Base-by-base conservation (phyloP, 2,113 vertebrate species). In the Plectropomus leopardus region DNA sequence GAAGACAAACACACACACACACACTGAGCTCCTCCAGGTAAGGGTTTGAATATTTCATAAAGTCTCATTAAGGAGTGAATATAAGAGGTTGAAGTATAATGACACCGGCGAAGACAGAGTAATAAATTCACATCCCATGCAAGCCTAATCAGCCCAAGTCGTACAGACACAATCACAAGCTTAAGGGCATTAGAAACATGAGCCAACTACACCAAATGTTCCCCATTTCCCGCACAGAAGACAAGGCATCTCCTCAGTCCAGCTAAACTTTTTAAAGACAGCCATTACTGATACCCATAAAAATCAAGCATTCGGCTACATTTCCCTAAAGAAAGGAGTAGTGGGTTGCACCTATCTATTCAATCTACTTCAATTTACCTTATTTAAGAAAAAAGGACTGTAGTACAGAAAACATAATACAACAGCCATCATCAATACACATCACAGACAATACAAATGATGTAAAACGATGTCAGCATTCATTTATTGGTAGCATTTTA, bases 31-130 rank as follows among this genome's bases (percentile, higher is more conserved):
- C 84, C 88, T 86, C 68, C 68, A 89, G 82, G 92, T 92, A 82
- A 89, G 80, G 75, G 82, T 74, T 71, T 91, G 82, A 89, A 93
- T 92, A 91, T 94, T 92, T 93, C 84, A 94, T 89, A 87, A 85
- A 82, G 85, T 81, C 92, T 93, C 88, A 91, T 92, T 92, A 91
- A 66, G 60, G 48, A 61, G 65, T 77, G 79, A 85, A 82, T 85
- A 55, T 72, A 88, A 86, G 83, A 86, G 87, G 77, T 64, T 89
- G 76, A 68, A 55, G 76, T 80, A 78, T 88, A 90, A 85, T 83
- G 86, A 86, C 88, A 88, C 76, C 26, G 71, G 66, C 1, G 15
- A 82, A 84, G 78, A 78, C 58, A 11, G 63, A 80, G 66, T 77
- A 89, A 88, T 89, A 80, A 79, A 87, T 90, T 88, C 89, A 67